Evolutionary conservation across 2,888 invertebrate species (phyloP).

Genomic region (Drosophila lutescens): DNA sequence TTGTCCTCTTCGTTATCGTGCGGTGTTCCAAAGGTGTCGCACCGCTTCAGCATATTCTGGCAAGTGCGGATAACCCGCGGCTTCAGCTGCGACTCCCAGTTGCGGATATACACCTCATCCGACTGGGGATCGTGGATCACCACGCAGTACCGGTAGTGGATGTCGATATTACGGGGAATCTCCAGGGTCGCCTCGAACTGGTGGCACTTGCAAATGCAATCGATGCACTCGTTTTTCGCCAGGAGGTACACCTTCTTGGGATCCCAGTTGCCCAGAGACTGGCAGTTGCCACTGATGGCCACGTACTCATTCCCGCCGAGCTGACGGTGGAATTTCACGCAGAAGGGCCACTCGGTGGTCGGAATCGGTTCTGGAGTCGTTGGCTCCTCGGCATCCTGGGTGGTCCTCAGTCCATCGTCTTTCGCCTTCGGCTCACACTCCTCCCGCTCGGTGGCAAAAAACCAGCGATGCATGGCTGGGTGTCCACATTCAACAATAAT

Average conservation of each 20-base stretch:
- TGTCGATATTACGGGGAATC: conserved; percentile 88
- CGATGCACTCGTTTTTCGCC: conserved; percentile 58
- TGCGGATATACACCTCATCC: conserved; percentile 86
- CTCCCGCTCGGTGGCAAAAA: conserved; percentile 86
- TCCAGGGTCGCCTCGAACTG: conserved; percentile 84
- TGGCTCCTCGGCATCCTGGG: conserved; percentile 43
- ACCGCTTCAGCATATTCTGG: conserved; percentile 81
- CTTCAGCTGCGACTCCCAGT: conserved; percentile 91
- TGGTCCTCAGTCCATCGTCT: accelerated
- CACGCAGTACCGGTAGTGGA: conserved; percentile 91
- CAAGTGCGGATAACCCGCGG: conserved; percentile 86
- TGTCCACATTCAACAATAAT: conserved; percentile 10
- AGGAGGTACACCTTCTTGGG: conserved; percentile 86
- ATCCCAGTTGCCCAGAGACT: conserved; percentile 89
- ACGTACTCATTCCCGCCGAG: conserved; percentile 87
- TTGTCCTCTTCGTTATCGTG: conserved; percentile 86
- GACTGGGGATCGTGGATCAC: conserved; percentile 87
- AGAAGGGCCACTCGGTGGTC: conserved; percentile 85
- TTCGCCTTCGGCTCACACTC: conserved; percentile 36
- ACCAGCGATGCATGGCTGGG: conserved; percentile 87
- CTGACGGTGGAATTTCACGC: conserved; percentile 84
- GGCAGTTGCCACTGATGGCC: conserved; percentile 88
- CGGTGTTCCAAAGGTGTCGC: conserved; percentile 88
- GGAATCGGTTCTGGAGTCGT: conserved; percentile 56
- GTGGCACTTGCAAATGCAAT: conserved; percentile 41